A percentile compares a stretch with the other conserved stretches of the same genome.
phyloP scores from a whole-genome alignment of 2,888 invertebrate genomes.

The Andrena fulva region DNA sequence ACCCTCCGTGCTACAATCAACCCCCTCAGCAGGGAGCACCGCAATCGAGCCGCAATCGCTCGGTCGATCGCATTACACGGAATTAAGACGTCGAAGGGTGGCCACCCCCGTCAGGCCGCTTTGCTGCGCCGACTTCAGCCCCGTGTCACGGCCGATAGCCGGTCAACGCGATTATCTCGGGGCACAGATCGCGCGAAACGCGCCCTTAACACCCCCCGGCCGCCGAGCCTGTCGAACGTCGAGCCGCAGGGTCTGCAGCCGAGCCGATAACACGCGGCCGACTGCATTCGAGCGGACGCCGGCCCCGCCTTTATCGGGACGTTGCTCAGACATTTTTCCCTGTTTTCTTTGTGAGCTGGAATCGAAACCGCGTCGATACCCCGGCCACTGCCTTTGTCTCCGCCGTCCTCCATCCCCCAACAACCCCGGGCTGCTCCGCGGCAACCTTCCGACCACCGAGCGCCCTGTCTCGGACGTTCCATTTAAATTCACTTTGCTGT shows the following conservation, averaged over 20 bases:
- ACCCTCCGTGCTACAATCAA: not conserved
- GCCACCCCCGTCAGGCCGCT: conserved; percentile 14
- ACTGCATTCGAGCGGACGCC: conserved; percentile 44
- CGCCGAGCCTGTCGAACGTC: conserved; percentile 19
- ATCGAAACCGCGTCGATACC: conserved; percentile 44
- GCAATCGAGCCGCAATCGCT: conserved; percentile 24
- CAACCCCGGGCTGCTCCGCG: not conserved
- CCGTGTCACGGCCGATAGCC: conserved; percentile 45
- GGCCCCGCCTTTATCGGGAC: conserved; percentile 47
- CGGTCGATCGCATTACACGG: conserved; percentile 51
- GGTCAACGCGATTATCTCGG: conserved; percentile 40
- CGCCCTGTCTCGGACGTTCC: conserved; percentile 11
- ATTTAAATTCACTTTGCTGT: conserved; percentile 45
- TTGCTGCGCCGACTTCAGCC: conserved; percentile 52
- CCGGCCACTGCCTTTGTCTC: conserved; percentile 28
- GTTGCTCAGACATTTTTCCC: conserved; percentile 53
- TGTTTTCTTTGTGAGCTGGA: conserved; percentile 46
- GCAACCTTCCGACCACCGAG: not conserved
- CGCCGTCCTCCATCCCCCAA: not conserved
- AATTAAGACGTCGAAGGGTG: conserved; percentile 51
- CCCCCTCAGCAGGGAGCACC: too few species aligned
- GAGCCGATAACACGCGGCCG: conserved; percentile 53
- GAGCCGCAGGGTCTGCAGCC: conserved; percentile 43
- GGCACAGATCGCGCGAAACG: conserved; percentile 27
- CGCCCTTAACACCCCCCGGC: conserved; percentile 48